A percentile compares a stretch with the other conserved stretches of the same genome.
Evolutionary conservation across 2,888 invertebrate genomes (phyloP).

Genomic region (Noctua pronuba): DNA sequence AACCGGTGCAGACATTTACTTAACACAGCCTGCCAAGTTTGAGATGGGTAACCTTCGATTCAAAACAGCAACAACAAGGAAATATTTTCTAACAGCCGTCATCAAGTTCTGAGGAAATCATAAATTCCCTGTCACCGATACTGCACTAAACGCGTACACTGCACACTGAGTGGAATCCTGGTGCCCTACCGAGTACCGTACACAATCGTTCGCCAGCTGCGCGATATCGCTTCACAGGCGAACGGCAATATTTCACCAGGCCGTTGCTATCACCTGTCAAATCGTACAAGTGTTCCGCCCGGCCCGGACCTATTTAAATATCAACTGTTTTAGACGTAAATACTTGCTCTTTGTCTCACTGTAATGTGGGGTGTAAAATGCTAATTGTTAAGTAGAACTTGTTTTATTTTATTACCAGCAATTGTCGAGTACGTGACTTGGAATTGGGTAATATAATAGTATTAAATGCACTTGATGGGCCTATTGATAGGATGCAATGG

Average conservation of each 20-base stretch:
- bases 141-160: conserved; percentile 55
- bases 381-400: conserved; percentile 69
- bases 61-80: conserved; percentile 26
- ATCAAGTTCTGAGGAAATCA: conserved; percentile 63
- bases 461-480: conserved; percentile 53
- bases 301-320: conserved; percentile 87
- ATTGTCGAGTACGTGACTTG: conserved; percentile 47
- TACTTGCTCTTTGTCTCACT: conserved; percentile 76
- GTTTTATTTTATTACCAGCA: conserved; percentile 57
- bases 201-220: conserved; percentile 79
- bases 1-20: conserved; percentile 9
- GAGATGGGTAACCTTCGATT: conserved; percentile 49
- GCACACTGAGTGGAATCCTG: conserved; percentile 60
- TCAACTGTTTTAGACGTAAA: conserved; percentile 84
- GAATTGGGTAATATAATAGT: conserved; percentile 50
- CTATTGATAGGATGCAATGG: conserved; percentile 28
- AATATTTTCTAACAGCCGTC: conserved; percentile 58
- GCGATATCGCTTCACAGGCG: conserved; percentile 76
- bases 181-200: conserved; percentile 67
- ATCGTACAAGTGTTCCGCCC: conserved; percentile 88
- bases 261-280: conserved; percentile 87
- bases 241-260: conserved; percentile 85
- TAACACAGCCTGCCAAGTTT: background rate
- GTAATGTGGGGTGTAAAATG: conserved; percentile 72
- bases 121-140: conserved; percentile 68